These are phyloP conservation scores for Phalacrocorax brasilianus DNA, from an alignment of 2,113 vertebrate genomes.

Conservation along the genomic window DNA sequence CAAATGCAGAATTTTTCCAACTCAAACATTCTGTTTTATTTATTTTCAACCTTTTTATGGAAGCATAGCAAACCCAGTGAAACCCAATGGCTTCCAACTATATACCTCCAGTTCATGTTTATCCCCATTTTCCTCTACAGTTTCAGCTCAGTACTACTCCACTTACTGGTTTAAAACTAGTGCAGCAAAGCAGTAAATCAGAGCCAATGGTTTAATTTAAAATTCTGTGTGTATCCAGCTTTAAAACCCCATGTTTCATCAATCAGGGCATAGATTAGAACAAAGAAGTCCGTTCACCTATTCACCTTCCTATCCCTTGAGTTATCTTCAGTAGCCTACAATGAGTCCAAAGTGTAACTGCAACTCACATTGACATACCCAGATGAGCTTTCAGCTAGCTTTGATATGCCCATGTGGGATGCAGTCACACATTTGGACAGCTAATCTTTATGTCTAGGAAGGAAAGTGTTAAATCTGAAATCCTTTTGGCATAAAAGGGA, in stretches of 20 bases:
- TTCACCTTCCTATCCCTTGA: background rate
- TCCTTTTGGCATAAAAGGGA: slow-evolving; percentile 64
- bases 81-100: background rate
- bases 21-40: background rate
- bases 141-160: background rate
- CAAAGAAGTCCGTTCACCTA: background rate
- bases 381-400: background rate
- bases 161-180: background rate
- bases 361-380: background rate
- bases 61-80: background rate
- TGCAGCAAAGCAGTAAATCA: background rate
- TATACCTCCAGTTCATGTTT: background rate
- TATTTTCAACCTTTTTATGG: background rate
- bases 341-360: background rate
- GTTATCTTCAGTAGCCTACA: background rate
- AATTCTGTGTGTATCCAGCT: background rate
- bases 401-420: background rate
- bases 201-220: background rate
- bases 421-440: background rate
- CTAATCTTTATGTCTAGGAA: background rate
- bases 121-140: background rate
- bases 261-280: background rate
- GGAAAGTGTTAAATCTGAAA: slow-evolving; percentile 47
- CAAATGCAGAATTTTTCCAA: background rate
- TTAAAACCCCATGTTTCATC: background rate